Evolutionary conservation across 2,888 invertebrate genomes (phyloP), one percentile per base, ranked within the genome.

Genomic region (Drosophila cyrtoloma): DNA sequence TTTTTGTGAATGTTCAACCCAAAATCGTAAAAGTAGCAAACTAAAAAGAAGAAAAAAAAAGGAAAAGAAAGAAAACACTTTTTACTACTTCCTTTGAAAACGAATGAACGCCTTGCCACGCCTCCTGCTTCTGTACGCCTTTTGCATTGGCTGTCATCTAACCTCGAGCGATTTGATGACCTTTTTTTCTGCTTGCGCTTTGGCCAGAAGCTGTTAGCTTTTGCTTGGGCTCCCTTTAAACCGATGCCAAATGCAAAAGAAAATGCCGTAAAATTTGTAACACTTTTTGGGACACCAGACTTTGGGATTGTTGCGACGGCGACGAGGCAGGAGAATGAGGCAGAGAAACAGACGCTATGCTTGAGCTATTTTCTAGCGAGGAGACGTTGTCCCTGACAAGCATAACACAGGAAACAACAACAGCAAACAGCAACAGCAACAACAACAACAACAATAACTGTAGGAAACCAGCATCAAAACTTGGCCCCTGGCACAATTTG

Each of bases 241-340:
- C 63, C 62, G 55, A 73, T 77, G 73, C 68, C 62, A 69, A 81
- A 73, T 77, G 69, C 61, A 69, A 64, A 65, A 59, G 73, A 83
- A 79, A 75, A 71, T 85, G 79, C 85, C 82, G 78, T 89, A 88
- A 88, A 90, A 88, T 88, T 90, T 90, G 82, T 89, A 87, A 91
- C 88, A 90, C 91, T 87, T 85, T 90, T 82, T 72, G 77, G 50
- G 19, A 28, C n/a, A 35, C 71, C 58, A 77, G 82, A 73, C 69
- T 71, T 50, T 79, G 71, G 69, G 56, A 52, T 52, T 66, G 28
- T 32, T 56, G 53, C 59, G 74, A 67, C 62, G 52, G 14, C 55
- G 59, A 60, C 47, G 65, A 32, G 22, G 62, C 51, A 51, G 53
- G 30, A 64, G 65, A 35, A 42, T 42, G 33, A 37, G 52, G 39